Base-by-base conservation (phyloP, 2,797 vertebrate species). In the Liasis olivaceus region DNA sequence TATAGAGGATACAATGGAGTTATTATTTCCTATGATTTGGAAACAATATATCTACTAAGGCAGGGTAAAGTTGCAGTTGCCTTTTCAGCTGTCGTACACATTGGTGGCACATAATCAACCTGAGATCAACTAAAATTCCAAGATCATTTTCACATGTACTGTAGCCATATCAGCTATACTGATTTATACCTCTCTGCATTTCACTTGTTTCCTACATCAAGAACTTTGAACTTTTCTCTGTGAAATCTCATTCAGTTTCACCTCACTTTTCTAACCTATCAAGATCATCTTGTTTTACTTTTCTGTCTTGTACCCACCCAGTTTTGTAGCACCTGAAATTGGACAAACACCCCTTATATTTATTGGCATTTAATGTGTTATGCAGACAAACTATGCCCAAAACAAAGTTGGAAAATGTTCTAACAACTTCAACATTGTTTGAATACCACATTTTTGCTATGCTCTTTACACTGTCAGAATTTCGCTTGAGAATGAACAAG, bases 401-500 rank as follows among this genome's bases (percentile, higher is more conserved):
- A 60, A 60, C 59, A 60, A 60, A 22, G 5, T 60, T 60, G 59
- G 59, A 60, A 36, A 72, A 36, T 72, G 31, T 72, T 72, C 31
- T 36, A 36, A 72, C 5, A 17, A 72, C 31, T 31, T 72, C 31
- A 72, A 72, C 15, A 17, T 6, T 72, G 87, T n/a, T 86, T 85
- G 0, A 36, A 42, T 92, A 54, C 13, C 54, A 28, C 62, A 22
- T 0, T 36, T 89, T 92, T 36, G 86, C 36, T 89, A 88, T 17
- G 26, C 51, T 90, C 11, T 87, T 58, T 14, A 88, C 26, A 5
- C 51, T 89, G 72, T 66, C 85, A 51, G 94, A 93, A 95, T 26
- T 22, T 3, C 84, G 69, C n/a, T 87, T 94, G 56, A 62, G 42
- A 95, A 0, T 47, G 90, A 93, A 28, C 1, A 94, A 93, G 89